Evolutionary conservation across 2,797 vertebrate genomes (phyloP), one percentile per base, ranked within the genome.

Genomic region (Eulemur rubriventer): DNA sequence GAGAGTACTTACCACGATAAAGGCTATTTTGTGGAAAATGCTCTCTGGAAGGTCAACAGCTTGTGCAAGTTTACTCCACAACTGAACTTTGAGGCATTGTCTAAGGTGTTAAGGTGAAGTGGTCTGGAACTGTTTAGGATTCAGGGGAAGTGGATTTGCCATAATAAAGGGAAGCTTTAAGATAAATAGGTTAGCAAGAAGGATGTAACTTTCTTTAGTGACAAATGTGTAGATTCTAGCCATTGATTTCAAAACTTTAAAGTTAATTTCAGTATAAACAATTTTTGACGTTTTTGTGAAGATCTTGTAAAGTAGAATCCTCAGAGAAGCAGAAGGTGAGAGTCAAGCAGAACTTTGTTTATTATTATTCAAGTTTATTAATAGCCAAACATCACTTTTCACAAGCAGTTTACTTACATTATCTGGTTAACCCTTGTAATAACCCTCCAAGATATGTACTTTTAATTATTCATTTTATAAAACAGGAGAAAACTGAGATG

Each of bases 101-200:
- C 83, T n/a, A 86, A 87, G 69, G 93, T 52, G 9, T 79, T 48
- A 41, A 96, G 67, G 72, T 87, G 59, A 90, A 92, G 61, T 85
- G 67, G 16, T 92, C 38, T 76, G 46, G 22, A 78, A 70, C 65
- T 93, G 67, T 79, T 89, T 87, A 48, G n/a, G 22, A 11, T 26
- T 96, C 12, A 6, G 26, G 13, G 80, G 55, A 98, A 95, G 90
- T 48, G 26, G 61, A 61, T 70, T 92, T 82, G 38, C 69, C 18
- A 46, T 89, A 87, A 84, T 92, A 88, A 96, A 92, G 50, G 67
- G 61, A 88, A 90, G 79, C 33, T 92, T 91, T 79, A 85, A 95
- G 90, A 83, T 73, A 94, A 94, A 59, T 43, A 48, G n/a, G 10
- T 95, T 93, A 90, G 65, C n/a, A 85, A 91, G 24, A 81, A 92